A percentile compares a stretch with the other conserved stretches of the same genome.
These are phyloP conservation scores for Yponomeuta malinellus DNA, from an alignment of 2,888 invertebrate species.

Conservation along the genomic window DNA sequence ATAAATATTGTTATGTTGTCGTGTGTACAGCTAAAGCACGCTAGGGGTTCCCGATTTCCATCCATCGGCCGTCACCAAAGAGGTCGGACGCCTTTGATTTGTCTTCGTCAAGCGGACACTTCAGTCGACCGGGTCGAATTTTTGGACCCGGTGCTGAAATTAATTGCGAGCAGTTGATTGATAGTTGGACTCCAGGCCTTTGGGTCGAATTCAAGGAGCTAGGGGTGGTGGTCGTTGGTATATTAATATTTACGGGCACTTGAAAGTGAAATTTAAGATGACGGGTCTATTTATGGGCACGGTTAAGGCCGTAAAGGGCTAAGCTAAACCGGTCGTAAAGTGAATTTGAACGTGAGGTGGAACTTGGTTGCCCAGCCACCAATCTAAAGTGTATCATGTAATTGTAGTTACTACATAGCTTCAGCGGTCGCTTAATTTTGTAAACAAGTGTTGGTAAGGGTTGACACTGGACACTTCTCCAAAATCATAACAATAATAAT, in stretches of 20 bases:
- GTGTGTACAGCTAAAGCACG: neutral
- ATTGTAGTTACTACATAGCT: too few relatives aligned
- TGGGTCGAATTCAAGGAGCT: neutral
- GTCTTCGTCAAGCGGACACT: conserved; percentile 68
- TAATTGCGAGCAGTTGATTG: conserved; percentile 6
- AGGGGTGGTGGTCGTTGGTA: neutral
- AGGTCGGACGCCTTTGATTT: conserved; percentile 50
- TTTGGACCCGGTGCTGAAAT: conserved; percentile 26
- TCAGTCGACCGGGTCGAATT: conserved; percentile 44
- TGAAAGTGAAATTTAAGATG: neutral
- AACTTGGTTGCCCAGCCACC: too few relatives aligned
- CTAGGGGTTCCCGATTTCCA: conserved; percentile 15
- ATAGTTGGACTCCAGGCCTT: neutral
- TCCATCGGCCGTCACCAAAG: conserved; percentile 4
- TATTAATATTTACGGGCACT: neutral
- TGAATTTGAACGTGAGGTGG: too few relatives aligned
- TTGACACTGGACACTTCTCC: too few relatives aligned
- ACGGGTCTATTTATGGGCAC: neutral
- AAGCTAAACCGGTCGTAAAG: too few relatives aligned
- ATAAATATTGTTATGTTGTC: too few relatives aligned
- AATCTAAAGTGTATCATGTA: too few relatives aligned
- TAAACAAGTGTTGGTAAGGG: too few relatives aligned
- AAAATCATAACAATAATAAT: too few relatives aligned
- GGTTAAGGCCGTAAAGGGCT: neutral
- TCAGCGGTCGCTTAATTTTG: too few relatives aligned